Evolutionary conservation across 2,797 vertebrate species (phyloP).

Genomic region (Argyrosomus regius): DNA sequence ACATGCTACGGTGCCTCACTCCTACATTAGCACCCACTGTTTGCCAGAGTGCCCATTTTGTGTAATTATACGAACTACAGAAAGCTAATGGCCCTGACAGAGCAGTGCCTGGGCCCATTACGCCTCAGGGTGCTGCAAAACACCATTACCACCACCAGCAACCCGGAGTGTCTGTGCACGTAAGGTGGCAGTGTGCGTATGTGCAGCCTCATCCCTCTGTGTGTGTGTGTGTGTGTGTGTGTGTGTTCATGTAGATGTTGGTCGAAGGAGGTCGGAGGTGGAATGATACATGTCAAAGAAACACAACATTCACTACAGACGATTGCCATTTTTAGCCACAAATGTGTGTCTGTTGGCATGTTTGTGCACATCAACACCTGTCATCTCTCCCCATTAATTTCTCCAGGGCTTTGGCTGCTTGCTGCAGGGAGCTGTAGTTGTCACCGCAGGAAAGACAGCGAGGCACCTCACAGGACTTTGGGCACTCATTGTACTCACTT

Average conservation of each 20-base stretch:
- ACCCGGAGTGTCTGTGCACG: constrained; percentile 50
- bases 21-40: constrained; percentile 79
- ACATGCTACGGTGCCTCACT: constrained; percentile 54
- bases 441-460: constrained; percentile 47
- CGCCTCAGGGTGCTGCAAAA: constrained; percentile 78
- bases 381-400: constrained; percentile 65
- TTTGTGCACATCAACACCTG: constrained; percentile 47
- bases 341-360: constrained; percentile 20
- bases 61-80: constrained; percentile 83
- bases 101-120: constrained; percentile 77
- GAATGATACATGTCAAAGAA: constrained; percentile 57
- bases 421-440: constrained; percentile 49
- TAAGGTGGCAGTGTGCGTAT: constrained; percentile 33
- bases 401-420: constrained; percentile 49
- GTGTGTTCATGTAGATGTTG: constrained; percentile 44
- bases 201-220: neutral
- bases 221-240: constrained; percentile 6
- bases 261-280: constrained; percentile 47
- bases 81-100: constrained; percentile 80
- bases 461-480: constrained; percentile 49
- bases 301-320: constrained; percentile 28
- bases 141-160: constrained; percentile 74
- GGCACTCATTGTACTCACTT: constrained; percentile 45
- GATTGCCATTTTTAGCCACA: constrained; percentile 42
- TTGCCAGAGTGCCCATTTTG: constrained; percentile 81